Evolutionary conservation across 2,888 invertebrate genomes (phyloP), one percentile per base, ranked within the genome.

Genomic region (Oxyteleia sp.): DNA sequence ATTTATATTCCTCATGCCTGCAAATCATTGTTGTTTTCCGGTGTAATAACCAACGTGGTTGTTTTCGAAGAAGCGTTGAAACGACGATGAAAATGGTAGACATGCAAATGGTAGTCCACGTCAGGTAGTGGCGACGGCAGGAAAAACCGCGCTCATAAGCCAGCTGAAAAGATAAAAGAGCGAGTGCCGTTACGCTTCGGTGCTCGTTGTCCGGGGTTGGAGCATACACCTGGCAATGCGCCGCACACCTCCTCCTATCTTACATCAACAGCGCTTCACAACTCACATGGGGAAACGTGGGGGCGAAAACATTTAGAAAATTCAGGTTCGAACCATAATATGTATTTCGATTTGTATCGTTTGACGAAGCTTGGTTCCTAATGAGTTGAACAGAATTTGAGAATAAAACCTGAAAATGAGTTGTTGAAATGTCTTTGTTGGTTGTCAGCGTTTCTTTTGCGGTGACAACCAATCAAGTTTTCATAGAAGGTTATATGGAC

Each of bases 121-220:
- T 63, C 74, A 72, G 41, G 69, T n/a, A 41, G 68, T 57, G 76
- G 55, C 64, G 43, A 64, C 43, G 59, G 61, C 20, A 18, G 75
- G 53, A 79, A 84, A 84, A 80, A 74, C 69, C 38, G 69, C 68
- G 55, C 29, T 74, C 41, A 43, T 61, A 53, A 72, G 64, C 55
- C 68, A 53, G 69, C 63, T 76, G 57, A 79, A 71, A 75, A 79
- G 79, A 84, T 69, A 84, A 84, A 74, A 80, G 79, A 71, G 43
- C 64, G 75, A 80, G 80, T 71, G 71, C 80, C 75, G 83, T 83
- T 83, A 74, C 74, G 83, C 83, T 74, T 53, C 49, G 49, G 63
- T 63, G 84, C 71, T 66, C 68, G 61, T 59, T 80, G 72, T 47
- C 68, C 55, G 55, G 80, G 80, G 76, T 80, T 80, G 63, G 55